Base-by-base conservation (phyloP, 2,888 invertebrate species). In the Phortica okadai region DNA sequence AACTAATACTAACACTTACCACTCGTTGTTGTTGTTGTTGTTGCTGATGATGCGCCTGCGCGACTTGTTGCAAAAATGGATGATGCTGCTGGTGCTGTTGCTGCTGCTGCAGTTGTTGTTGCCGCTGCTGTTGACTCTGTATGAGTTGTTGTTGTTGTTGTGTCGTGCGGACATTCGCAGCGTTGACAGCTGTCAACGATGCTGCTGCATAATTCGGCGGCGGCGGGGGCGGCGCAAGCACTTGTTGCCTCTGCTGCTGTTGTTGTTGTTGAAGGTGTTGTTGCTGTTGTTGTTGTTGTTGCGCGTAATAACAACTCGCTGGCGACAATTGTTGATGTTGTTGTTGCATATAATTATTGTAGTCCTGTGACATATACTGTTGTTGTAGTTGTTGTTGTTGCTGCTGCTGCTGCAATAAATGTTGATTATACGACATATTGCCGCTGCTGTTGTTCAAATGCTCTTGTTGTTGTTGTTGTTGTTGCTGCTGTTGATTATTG, bases 361-460 rank as follows among this genome's bases (percentile, higher is more conserved):
- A 81, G 54, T 66, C 78, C 16, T 76, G 75, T 50, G 80, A 82
- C 33, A 69, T 72, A 59, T 74, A 74, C 25, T 81, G 84, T 14
- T 78, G 82, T n/a, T 80, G 82, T 45, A 72, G 75, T n/a, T 75
- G 79, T 11, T 79, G 81, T n/a, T 80, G 81, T 8, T 76, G 80
- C 3, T n/a, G 83, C 42, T 80, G 83, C 41, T 79, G 81, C 73
- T 81, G 88, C 78, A 84, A 74, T 77, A 86, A 80, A 45, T 82
- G 85, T 77, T 85, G 87, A 81, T 85, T 85, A 76, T 85, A 85
- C 84, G 87, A 84, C 73, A 81, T 80, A 73, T 80, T 80, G 76
- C 79, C 77, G 74, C 77, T 81, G 74, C 81, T 84, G 75, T 85
- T 87, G 77, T 84, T 85, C 14, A 50, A 50, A 3, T 50, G 59